phyloP scores from a whole-genome alignment of 2,888 invertebrate species.

The Synanthedon tipuliformis region DNA sequence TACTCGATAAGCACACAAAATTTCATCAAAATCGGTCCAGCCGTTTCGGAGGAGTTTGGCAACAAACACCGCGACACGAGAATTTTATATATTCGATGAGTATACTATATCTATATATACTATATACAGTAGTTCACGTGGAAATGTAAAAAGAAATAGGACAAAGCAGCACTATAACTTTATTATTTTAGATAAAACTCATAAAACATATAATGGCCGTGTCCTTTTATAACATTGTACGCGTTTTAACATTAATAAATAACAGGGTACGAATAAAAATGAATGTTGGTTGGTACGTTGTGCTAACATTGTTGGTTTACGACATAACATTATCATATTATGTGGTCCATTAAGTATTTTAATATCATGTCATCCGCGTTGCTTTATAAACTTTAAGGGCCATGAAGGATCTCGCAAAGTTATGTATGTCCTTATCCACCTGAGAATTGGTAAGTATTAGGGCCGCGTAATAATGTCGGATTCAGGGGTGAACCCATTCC shows the following conservation, averaged over 20 bases:
- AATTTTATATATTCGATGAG: too few relatives aligned
- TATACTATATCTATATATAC: too few relatives aligned
- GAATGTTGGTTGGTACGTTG: slow-evolving; percentile 9
- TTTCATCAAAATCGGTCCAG: too few relatives aligned
- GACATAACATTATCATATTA: slow-evolving; percentile 24
- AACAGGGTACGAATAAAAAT: background rate
- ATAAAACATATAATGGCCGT: background rate
- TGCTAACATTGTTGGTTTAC: slow-evolving; percentile 23
- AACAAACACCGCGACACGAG: too few relatives aligned
- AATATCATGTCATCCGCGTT: slow-evolving; percentile 21
- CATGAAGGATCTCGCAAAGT: background rate
- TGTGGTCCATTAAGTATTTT: slow-evolving; percentile 27
- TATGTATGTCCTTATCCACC: background rate
- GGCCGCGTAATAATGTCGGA: background rate
- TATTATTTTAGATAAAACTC: too few relatives aligned
- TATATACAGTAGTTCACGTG: too few relatives aligned
- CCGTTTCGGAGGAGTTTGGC: too few relatives aligned
- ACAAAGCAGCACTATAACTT: too few relatives aligned
- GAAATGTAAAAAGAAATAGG: too few relatives aligned
- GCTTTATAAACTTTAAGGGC: slow-evolving; percentile 20
- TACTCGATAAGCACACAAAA: too few relatives aligned
- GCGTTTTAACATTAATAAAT: background rate
- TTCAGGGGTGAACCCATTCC: too few relatives aligned
- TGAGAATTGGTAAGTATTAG: background rate
- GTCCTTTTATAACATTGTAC: background rate